Base-by-base conservation (phyloP, 2,797 vertebrate genomes). In the Strix occidentalis region DNA sequence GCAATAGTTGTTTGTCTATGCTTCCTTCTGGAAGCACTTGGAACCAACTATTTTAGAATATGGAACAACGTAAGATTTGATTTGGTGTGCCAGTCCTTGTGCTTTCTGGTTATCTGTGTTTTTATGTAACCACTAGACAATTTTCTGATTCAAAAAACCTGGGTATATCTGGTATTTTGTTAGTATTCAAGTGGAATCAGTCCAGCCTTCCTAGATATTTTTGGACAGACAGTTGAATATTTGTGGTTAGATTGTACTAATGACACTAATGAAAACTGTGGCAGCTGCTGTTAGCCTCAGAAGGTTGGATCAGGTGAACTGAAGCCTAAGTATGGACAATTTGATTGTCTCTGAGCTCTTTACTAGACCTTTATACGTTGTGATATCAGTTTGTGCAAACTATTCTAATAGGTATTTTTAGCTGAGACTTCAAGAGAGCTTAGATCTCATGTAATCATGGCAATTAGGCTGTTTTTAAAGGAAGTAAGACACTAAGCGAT, bases 41-140 rank as follows among this genome's bases (percentile, higher is more conserved):
- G 43, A 51, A 37, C 33, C 1, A 5, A 45, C 35, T 5, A 4
- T 39, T 84, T 43, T 37, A 45, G 45, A 37, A 4, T 8, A 1
- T 14, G 15, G 64, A 28, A 18, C 33, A 25, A 10, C 0, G 1
- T 1, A 9, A 58, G 64, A 7, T 41, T 16, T 25, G 46, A 15
- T 61, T 53, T 33, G 51, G 4, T 43, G 41, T 51, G 66, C 57
- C 50, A 21, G 0, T 51, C 50, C 56, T 37, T 11, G 57, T 29
- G 21, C 35, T 17, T 65, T 45, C 69, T 89, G 60, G 2, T 31
- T 29, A 10, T 29, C 14, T 50, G 13, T 23, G 16, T 0, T 26
- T 61, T 68, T 41, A 5, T 33, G 28, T 9, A 23, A 39, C 41
- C 51, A 20, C 21, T 33, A 37, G 70, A 28, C 4, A 17, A 5